phyloP scores from a whole-genome alignment of 2,888 invertebrate species.

The Mesorhabditis spiculigera region DNA sequence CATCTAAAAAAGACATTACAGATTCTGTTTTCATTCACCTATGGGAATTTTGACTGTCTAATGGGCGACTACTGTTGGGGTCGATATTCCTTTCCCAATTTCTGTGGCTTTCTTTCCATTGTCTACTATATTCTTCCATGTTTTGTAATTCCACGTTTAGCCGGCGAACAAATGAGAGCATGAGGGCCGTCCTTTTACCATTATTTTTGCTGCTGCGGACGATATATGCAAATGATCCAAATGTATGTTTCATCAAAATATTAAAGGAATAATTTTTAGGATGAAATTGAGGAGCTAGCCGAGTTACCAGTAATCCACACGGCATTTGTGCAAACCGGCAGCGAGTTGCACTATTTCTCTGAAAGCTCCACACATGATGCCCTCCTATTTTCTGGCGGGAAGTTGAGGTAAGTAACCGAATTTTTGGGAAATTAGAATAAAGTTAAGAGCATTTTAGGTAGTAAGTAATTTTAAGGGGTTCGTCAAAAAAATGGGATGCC shows the following conservation, averaged over 20 bases:
- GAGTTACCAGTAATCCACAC: conserved; percentile 59
- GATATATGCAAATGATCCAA: neutral
- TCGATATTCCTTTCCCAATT: too few species aligned
- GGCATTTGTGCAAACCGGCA: conserved; percentile 74
- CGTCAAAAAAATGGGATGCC: neutral
- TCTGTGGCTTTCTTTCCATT: too few species aligned
- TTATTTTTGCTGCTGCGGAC: conserved; percentile 1
- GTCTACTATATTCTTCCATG: too few species aligned
- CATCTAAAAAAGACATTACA: too few species aligned
- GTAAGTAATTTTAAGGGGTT: neutral
- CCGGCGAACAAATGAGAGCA: neutral
- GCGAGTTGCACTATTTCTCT: conserved; percentile 71
- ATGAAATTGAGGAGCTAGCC: conserved; percentile 9
- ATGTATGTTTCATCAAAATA: neutral
- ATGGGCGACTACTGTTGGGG: too few species aligned
- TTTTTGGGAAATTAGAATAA: neutral
- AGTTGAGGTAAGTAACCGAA: conserved; percentile 11
- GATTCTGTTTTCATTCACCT: too few species aligned
- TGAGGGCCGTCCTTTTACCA: neutral
- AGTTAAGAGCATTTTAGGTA: neutral
- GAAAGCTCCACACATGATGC: conserved; percentile 57
- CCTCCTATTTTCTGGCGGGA: conserved; percentile 14
- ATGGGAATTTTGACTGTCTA: too few species aligned
- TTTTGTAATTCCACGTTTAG: too few species aligned
- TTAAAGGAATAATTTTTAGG: neutral